These are phyloP conservation scores for Diacarnus erythraeanus DNA, from an alignment of 37 sponge, comb jelly and placozoan genomes.

Conservation along the genomic window DNA sequence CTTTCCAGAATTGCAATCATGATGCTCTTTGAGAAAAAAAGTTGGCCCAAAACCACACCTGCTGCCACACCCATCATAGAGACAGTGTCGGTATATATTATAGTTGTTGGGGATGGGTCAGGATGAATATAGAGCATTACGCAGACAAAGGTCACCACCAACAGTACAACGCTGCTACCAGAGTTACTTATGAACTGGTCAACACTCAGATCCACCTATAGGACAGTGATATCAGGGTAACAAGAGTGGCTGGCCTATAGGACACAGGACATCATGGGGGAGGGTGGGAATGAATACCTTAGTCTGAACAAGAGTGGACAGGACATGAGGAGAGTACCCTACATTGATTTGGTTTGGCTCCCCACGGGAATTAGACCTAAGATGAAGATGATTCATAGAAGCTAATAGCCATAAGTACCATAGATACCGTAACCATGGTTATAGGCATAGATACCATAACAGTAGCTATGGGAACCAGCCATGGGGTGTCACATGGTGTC, in stretches of 20 bases:
- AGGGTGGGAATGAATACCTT: not conserved
- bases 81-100: constrained; percentile 55
- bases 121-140: constrained; percentile 45
- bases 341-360: no score
- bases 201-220: not conserved
- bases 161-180: not conserved
- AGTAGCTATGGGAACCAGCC: no score
- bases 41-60: constrained; percentile 33
- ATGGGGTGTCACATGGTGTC: no score
- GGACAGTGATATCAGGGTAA: not conserved
- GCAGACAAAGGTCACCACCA: constrained; percentile 13
- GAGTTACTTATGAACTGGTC: constrained; percentile 8
- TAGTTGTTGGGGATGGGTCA: constrained; percentile 49
- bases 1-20: constrained; percentile 20
- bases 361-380: no score
- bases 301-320: not conserved
- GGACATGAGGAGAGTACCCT: no score
- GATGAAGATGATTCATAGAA: no score
- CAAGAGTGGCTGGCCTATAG: no score
- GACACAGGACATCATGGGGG: not conserved
- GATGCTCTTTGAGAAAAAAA: not conserved
- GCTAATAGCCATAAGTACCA: no score
- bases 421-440: no score
- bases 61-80: constrained; percentile 42
- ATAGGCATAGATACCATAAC: no score